A percentile compares a stretch with the other conserved stretches of the same genome.
These are phyloP conservation scores for Branchipolynoe longqiensis DNA, from an alignment of 2,888 invertebrate species.

Conservation along the genomic window DNA sequence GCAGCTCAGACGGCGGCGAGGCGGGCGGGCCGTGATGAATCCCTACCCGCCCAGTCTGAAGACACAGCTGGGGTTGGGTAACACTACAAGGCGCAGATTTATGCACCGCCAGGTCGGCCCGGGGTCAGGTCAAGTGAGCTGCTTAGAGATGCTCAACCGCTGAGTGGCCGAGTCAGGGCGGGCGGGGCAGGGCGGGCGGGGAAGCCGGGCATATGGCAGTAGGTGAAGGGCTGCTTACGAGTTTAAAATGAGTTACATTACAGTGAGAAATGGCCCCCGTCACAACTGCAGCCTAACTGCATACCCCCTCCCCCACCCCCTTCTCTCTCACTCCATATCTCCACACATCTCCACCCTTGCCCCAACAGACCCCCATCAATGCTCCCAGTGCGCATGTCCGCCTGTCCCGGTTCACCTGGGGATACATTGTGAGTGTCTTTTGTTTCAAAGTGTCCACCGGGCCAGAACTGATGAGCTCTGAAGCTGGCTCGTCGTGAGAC, in stretches of 20 bases:
- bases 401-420: not conserved
- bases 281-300: not conserved
- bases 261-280: constrained; percentile 38
- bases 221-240: constrained; percentile 9
- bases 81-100: constrained; percentile 18
- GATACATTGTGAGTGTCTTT: not conserved
- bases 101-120: not conserved
- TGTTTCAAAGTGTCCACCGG: constrained; percentile 20
- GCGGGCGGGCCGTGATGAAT: constrained; percentile 10
- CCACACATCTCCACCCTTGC: not conserved
- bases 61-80: constrained; percentile 34
- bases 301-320: not conserved
- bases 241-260: constrained; percentile 53
- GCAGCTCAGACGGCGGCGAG: not conserved
- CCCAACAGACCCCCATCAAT: not conserved
- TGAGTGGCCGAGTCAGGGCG: not conserved
- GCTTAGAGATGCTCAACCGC: too few species aligned
- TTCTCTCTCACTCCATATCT: not conserved
- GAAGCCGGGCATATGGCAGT: constrained; percentile 6
- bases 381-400: not conserved
- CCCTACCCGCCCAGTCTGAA: constrained; percentile 1
- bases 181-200: not conserved
- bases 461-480: constrained; percentile 9
- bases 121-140: constrained; percentile 13
- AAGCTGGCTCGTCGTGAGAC: not conserved